phyloP scores from a whole-genome alignment of 2,113 vertebrate genomes.

The Corythaeola cristata region DNA sequence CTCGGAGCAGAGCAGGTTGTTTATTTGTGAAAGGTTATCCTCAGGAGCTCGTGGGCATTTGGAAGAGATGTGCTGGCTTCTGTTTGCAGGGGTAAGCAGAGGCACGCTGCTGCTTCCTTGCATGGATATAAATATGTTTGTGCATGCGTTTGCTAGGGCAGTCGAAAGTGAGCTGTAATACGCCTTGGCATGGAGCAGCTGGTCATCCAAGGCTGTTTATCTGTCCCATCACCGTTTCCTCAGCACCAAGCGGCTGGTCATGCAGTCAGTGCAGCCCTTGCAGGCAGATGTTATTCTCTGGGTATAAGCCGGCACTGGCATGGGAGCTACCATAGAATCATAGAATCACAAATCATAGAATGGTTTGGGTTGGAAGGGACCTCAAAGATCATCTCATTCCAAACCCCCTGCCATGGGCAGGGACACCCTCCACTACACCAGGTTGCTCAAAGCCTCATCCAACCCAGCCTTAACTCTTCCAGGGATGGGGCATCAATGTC shows the following conservation, averaged over 20 bases:
- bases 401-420: too few species aligned
- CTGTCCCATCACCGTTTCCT: not conserved
- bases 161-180: not conserved
- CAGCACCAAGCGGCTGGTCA: not conserved
- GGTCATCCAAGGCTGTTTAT: not conserved
- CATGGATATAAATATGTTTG: not conserved
- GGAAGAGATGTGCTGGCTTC: not conserved
- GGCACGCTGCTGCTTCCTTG: not conserved
- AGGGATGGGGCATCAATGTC: not conserved
- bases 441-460: too few species aligned
- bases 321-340: not conserved
- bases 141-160: not conserved
- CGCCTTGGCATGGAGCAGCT: not conserved
- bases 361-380: too few species aligned
- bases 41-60: not conserved
- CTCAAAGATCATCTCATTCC: too few species aligned
- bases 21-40: slow-evolving; percentile 40
- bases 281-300: not conserved
- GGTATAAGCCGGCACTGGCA: not conserved
- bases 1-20: not conserved
- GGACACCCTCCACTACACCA: too few species aligned
- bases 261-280: not conserved
- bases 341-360: too few species aligned
- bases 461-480: too few species aligned
- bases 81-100: not conserved